Evolutionary conservation across 2,797 vertebrate genomes (phyloP).

Genomic region (Sebastiscus tertius): DNA sequence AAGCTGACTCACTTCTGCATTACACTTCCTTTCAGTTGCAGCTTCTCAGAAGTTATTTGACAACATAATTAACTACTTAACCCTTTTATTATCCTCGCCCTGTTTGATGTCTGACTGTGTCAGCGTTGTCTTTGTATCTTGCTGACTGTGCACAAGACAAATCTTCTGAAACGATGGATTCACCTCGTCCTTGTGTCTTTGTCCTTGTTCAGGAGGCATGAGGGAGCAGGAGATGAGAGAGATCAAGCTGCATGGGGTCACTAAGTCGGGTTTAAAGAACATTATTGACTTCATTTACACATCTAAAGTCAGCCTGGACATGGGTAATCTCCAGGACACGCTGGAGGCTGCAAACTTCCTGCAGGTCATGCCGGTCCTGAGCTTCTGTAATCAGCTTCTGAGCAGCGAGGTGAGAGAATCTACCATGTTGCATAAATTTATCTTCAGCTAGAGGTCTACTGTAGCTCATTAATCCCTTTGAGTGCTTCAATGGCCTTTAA

Average conservation of each 20-base stretch:
- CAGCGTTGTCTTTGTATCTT: neutral
- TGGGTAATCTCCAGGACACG: conserved; percentile 84
- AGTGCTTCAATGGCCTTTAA: neutral
- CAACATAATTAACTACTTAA: neutral
- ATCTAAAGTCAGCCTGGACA: conserved; percentile 78
- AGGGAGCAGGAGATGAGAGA: conserved; percentile 84
- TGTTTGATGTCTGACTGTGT: neutral
- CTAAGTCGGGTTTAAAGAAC: conserved; percentile 81
- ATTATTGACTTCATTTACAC: conserved; percentile 88
- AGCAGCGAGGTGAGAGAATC: conserved; percentile 81
- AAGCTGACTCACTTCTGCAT: neutral
- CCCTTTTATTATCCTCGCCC: neutral
- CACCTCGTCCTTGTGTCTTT: conserved; percentile 27
- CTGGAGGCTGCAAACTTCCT: conserved; percentile 87
- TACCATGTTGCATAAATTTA: neutral
- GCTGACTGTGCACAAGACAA: conserved; percentile 9
- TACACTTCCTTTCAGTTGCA: neutral
- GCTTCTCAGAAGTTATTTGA: neutral
- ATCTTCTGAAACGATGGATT: conserved; percentile 18
- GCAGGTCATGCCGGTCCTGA: conserved; percentile 85
- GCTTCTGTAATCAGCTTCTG: conserved; percentile 86
- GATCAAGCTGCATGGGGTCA: conserved; percentile 87
- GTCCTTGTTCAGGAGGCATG: conserved; percentile 82
- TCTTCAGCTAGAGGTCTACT: neutral
- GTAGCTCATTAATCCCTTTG: neutral